phyloP scores from a whole-genome alignment of 2,113 vertebrate genomes.

The Amblyopsis rosae region DNA sequence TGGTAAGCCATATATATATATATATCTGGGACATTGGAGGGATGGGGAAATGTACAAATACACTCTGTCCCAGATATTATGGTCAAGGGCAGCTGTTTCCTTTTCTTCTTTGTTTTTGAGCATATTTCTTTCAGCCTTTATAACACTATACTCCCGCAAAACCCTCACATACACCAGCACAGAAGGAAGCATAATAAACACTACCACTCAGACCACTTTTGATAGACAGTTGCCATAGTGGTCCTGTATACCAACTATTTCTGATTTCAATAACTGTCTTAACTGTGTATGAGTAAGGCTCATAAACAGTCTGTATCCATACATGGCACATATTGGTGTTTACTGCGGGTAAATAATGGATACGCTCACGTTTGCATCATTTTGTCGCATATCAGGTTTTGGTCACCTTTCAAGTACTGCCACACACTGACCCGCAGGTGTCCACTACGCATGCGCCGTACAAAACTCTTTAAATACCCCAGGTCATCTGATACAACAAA shows the following conservation, averaged over 20 bases:
- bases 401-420: constrained; percentile 60
- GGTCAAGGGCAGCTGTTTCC: background rate
- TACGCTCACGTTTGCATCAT: constrained; percentile 12
- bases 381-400: constrained; percentile 70
- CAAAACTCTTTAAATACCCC: constrained; percentile 77
- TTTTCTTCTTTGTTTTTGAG: background rate
- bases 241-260: too few species aligned
- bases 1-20: constrained; percentile 15
- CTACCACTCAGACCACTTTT: constrained; percentile 27
- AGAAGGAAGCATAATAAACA: background rate
- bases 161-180: constrained; percentile 1
- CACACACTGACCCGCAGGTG: constrained; percentile 65
- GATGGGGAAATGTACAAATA: constrained; percentile 20
- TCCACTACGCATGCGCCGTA: constrained; percentile 68
- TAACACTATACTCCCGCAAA: constrained; percentile 3
- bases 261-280: too few species aligned
- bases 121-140: constrained; percentile 6
- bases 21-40: constrained; percentile 26
- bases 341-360: background rate
- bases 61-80: constrained; percentile 11
- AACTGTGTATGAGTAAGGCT: too few species aligned
- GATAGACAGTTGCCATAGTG: background rate
- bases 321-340: background rate
- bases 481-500: constrained; percentile 79
- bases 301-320: too few species aligned